phyloP scores from a whole-genome alignment of 1,140 invertebrate genomes.

The Zaprionus lachaisei region DNA sequence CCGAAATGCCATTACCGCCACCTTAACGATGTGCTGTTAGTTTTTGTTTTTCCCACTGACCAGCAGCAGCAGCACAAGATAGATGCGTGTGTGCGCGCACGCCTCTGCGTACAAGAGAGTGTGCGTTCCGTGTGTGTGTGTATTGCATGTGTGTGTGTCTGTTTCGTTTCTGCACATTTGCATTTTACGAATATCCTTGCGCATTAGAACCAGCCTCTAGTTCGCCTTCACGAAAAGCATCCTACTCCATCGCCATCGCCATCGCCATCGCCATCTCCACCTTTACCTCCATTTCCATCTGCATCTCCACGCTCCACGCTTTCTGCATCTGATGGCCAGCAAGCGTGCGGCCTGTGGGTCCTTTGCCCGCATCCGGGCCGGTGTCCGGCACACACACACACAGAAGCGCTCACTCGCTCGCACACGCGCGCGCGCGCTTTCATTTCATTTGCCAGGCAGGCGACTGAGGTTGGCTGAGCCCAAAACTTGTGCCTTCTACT shows the following conservation, averaged over 20 bases:
- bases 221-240: conserved; percentile 34
- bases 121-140: conserved; percentile 5
- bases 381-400: background rate
- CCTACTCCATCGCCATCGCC: background rate
- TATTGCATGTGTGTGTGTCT: conserved; percentile 45
- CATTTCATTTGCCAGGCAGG: conserved; percentile 72
- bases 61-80: conserved; percentile 58
- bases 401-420: conserved; percentile 25
- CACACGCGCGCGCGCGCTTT: conserved; percentile 69
- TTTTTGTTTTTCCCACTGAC: conserved; percentile 54
- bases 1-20: conserved; percentile 80
- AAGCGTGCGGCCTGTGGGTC: background rate
- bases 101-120: background rate
- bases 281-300: background rate
- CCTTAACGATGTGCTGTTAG: conserved; percentile 69
- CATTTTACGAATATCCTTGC: conserved; percentile 84
- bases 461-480: background rate
- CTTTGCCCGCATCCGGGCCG: conserved; percentile 2
- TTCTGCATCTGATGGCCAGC: conserved; percentile 38
- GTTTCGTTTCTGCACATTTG: conserved; percentile 79
- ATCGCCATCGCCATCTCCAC: too few species aligned
- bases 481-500: conserved; percentile 78
- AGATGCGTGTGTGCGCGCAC: conserved; percentile 42
- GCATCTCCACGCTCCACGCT: conserved; percentile 24
- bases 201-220: conserved; percentile 68